Evolutionary conservation across 1,140 invertebrate genomes (phyloP).

Genomic region (Reticulitermes speratus): DNA sequence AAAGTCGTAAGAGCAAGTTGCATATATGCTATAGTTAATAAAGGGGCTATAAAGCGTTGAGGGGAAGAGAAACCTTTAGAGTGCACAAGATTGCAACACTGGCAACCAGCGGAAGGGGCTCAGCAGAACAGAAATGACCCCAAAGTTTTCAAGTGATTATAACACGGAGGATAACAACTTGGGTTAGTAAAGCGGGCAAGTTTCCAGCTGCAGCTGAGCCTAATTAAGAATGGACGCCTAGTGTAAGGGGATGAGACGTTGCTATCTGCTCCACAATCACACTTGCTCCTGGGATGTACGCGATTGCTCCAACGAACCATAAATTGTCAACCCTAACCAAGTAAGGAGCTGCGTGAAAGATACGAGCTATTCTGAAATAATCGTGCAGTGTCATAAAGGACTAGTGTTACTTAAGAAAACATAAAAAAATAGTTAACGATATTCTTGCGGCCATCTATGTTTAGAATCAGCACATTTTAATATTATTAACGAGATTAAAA

Average conservation of each 20-base stretch:
- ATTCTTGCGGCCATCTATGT: no score
- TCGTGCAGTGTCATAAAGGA: no score
- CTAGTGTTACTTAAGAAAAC: no score
- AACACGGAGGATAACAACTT: not conserved
- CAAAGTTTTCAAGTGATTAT: slow-evolving; percentile 14
- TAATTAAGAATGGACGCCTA: slow-evolving; percentile 12
- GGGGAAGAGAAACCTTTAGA: not conserved
- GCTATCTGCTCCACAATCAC: not conserved
- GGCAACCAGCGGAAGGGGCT: not conserved
- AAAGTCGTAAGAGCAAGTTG: not conserved
- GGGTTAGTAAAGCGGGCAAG: not conserved
- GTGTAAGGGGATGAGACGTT: not conserved
- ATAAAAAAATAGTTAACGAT: no score
- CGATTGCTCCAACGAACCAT: not conserved
- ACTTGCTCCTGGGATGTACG: not conserved
- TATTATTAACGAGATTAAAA: no score
- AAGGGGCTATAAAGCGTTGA: not conserved
- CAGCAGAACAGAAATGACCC: slow-evolving; percentile 10
- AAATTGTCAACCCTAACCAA: not conserved
- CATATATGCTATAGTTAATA: not conserved
- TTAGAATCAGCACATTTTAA: no score
- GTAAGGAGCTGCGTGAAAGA: not conserved
- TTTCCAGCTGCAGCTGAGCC: slow-evolving; percentile 12
- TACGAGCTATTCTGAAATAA: not conserved
- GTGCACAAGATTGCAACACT: not conserved